Evolutionary conservation across 2,888 invertebrate genomes (phyloP).

Genomic region (Cinara cedri): DNA sequence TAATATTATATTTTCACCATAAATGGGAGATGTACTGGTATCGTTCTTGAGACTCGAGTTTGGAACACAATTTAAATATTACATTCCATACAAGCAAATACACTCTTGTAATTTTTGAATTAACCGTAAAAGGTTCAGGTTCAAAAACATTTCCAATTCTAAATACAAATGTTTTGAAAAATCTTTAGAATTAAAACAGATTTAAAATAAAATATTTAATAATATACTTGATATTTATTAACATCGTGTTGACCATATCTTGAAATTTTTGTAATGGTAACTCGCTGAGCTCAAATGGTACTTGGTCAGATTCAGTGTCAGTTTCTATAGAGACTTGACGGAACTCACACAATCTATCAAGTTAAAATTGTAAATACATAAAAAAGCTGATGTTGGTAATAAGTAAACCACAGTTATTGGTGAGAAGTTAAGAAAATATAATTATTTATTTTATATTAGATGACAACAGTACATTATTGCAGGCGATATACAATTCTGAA

Average conservation of each 20-base stretch:
- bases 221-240: slow-evolving; percentile 31
- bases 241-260: not conserved
- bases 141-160: slow-evolving; percentile 69
- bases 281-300: slow-evolving; percentile 29
- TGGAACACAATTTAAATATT: slow-evolving; percentile 70
- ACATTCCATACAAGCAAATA: slow-evolving; percentile 78
- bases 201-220: not conserved
- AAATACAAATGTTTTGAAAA: slow-evolving; percentile 49
- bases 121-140: slow-evolving; percentile 68
- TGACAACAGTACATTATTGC: too few relatives aligned
- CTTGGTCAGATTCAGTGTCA: slow-evolving; percentile 37
- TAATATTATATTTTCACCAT: slow-evolving; percentile 65
- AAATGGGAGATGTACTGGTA: slow-evolving; percentile 75
- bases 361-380: not conserved
- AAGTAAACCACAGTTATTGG: too few relatives aligned
- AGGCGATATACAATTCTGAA: not conserved
- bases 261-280: slow-evolving; percentile 43
- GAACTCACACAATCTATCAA: slow-evolving; percentile 11
- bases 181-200: not conserved
- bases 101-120: slow-evolving; percentile 69
- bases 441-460: too few relatives aligned
- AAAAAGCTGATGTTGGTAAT: too few relatives aligned
- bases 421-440: too few relatives aligned
- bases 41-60: slow-evolving; percentile 73
- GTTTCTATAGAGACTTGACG: slow-evolving; percentile 25